phyloP scores from a whole-genome alignment of 2,888 invertebrate species.

The Orthosia incerta region DNA sequence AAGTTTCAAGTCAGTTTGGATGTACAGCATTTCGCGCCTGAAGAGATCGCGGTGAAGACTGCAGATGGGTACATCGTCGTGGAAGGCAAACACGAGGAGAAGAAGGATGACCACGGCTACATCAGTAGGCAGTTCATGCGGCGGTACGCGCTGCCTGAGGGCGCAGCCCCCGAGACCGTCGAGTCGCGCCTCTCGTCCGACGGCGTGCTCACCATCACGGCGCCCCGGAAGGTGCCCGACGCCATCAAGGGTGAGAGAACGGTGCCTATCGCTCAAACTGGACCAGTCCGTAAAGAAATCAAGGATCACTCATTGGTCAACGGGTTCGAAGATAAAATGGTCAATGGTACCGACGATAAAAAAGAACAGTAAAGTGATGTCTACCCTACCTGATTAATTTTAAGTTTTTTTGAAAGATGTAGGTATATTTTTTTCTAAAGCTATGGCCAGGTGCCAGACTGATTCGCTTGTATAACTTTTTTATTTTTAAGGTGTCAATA shows the following conservation, averaged over 20 bases:
- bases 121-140: slow-evolving; percentile 94
- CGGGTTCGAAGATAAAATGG: slow-evolving; percentile 26
- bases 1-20: slow-evolving; percentile 93
- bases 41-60: slow-evolving; percentile 94
- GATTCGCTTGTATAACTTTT: slow-evolving; percentile 52
- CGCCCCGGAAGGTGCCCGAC: slow-evolving; percentile 84
- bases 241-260: slow-evolving; percentile 73
- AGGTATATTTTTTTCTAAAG: slow-evolving; percentile 64
- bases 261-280: slow-evolving; percentile 77
- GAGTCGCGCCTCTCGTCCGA: slow-evolving; percentile 94
- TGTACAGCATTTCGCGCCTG: slow-evolving; percentile 94
- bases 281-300: slow-evolving; percentile 78
- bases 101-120: slow-evolving; percentile 93
- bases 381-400: slow-evolving; percentile 66
- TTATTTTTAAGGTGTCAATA: slow-evolving; percentile 32
- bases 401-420: slow-evolving; percentile 4
- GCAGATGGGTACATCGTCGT: slow-evolving; percentile 92
- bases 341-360: slow-evolving; percentile 31
- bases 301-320: slow-evolving; percentile 66
- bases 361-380: slow-evolving; percentile 71
- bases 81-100: slow-evolving; percentile 95
- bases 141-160: slow-evolving; percentile 93
- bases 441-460: slow-evolving; percentile 63
- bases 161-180: slow-evolving; percentile 92
- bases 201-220: slow-evolving; percentile 93